These are phyloP conservation scores for Genyomyrus donnyi DNA, from an alignment of 2,113 vertebrate species.

Conservation along the genomic window DNA sequence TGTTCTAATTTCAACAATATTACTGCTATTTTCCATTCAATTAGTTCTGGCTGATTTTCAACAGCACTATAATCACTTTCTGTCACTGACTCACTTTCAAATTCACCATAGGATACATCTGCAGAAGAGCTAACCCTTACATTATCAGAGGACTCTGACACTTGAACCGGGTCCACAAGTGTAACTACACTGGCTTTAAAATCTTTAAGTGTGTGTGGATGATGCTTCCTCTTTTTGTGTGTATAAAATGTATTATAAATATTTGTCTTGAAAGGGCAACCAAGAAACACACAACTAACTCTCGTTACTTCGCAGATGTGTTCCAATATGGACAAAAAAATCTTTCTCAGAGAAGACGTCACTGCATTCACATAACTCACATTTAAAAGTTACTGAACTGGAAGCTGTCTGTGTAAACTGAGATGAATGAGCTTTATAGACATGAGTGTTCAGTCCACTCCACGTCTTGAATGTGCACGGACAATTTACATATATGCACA, in stretches of 20 bases:
- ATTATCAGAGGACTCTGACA: neutral
- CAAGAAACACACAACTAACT: too few species aligned
- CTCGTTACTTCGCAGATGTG: too few species aligned
- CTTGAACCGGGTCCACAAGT: neutral
- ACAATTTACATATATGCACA: too few species aligned
- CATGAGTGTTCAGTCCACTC: too few species aligned
- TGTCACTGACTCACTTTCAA: neutral
- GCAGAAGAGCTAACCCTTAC: neutral
- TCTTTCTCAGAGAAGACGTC: too few species aligned
- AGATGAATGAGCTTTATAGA: too few species aligned
- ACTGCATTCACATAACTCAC: too few species aligned
- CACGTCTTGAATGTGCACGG: too few species aligned
- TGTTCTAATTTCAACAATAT: neutral
- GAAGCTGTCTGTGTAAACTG: too few species aligned
- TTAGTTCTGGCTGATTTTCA: neutral
- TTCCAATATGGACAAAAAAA: too few species aligned
- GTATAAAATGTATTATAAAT: constrained; percentile 20
- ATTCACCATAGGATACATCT: neutral
- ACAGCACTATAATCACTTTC: neutral
- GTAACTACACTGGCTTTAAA: constrained; percentile 10
- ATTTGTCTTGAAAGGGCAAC: constrained; percentile 1
- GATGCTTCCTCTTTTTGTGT: constrained; percentile 24
- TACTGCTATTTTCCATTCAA: neutral
- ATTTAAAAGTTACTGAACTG: too few species aligned
- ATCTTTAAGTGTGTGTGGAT: constrained; percentile 24